Conservation (phyloP, 2,888 invertebrate species). For the Saturnia japonica region DNA sequence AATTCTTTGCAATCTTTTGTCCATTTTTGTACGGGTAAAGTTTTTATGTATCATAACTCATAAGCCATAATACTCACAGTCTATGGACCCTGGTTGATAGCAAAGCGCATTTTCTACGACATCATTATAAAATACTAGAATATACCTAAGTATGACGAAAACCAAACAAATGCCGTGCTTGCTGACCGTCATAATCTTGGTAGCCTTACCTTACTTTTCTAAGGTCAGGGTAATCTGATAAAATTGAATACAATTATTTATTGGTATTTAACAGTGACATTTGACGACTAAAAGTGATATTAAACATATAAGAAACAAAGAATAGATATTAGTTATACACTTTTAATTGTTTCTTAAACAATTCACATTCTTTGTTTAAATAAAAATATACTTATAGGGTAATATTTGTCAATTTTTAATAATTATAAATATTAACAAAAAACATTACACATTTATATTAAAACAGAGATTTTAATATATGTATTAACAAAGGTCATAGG, state of each 20-base stretch:
- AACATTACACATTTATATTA: too few relatives aligned
- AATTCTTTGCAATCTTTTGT: neutral
- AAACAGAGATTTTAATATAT: too few relatives aligned
- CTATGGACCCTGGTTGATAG: too few relatives aligned
- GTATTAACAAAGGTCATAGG: too few relatives aligned
- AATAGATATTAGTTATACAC: neutral
- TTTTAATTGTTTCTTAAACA: neutral
- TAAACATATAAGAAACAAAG: neutral
- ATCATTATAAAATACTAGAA: too few relatives aligned
- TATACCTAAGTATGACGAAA: neutral
- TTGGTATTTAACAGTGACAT: neutral
- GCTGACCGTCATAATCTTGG: neutral
- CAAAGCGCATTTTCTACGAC: too few relatives aligned
- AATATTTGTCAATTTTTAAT: too few relatives aligned
- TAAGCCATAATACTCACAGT: too few relatives aligned
- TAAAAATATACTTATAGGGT: too few relatives aligned
- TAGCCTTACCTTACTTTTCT: slow-evolving; percentile 1
- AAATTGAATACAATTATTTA: neutral
- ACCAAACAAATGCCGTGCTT: neutral
- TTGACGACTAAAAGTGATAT: neutral
- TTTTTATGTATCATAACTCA: neutral
- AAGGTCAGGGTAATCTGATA: slow-evolving; percentile 5
- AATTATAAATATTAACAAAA: too few relatives aligned
- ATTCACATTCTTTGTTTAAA: too few relatives aligned
- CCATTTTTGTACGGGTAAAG: neutral